Percentiles rank a stretch among this genome's conserved stretches.
Evolutionary conservation across 2,797 vertebrate genomes (phyloP).

Genomic region (Peromyscus aztecus): DNA sequence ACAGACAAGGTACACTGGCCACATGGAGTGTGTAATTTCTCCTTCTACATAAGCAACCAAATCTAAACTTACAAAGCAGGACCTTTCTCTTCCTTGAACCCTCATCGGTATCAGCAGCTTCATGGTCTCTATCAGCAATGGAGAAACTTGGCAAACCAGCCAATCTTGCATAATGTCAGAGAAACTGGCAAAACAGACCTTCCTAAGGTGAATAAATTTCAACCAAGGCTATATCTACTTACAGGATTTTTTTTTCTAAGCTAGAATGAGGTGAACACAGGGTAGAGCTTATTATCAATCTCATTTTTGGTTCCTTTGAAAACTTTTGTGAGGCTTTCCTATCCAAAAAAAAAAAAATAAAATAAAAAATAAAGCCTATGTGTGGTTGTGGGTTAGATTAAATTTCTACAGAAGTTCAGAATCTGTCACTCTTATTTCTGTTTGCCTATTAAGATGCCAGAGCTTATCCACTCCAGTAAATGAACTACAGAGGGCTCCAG

Average conservation of each 20-base stretch:
- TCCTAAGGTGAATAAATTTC: conserved; percentile 38
- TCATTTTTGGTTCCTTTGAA: conserved; percentile 66
- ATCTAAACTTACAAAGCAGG: conserved; percentile 41
- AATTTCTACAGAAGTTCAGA: conserved; percentile 33
- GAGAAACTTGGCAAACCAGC: conserved; percentile 24
- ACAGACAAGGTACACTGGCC: not conserved
- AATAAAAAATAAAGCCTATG: not conserved
- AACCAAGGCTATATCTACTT: not conserved
- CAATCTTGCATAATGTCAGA: not conserved
- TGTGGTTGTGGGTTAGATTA: not conserved
- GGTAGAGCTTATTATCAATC: conserved; percentile 46
- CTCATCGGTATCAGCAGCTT: not conserved
- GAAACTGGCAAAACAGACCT: conserved; percentile 30
- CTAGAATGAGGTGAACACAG: conserved; percentile 32
- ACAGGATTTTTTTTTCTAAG: conserved; percentile 3
- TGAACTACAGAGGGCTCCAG: conserved; percentile 1
- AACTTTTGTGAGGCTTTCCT: conserved; percentile 37
- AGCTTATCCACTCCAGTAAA: conserved; percentile 28
- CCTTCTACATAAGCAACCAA: not conserved
- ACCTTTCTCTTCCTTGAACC: not conserved
- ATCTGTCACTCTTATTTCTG: not conserved
- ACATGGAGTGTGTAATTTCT: not conserved
- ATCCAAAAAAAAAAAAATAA: not conserved
- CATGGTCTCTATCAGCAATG: conserved; percentile 10
- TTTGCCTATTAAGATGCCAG: not conserved